Base-by-base conservation (phyloP, 2,888 invertebrate genomes). In the Agrypnus murinus region DNA sequence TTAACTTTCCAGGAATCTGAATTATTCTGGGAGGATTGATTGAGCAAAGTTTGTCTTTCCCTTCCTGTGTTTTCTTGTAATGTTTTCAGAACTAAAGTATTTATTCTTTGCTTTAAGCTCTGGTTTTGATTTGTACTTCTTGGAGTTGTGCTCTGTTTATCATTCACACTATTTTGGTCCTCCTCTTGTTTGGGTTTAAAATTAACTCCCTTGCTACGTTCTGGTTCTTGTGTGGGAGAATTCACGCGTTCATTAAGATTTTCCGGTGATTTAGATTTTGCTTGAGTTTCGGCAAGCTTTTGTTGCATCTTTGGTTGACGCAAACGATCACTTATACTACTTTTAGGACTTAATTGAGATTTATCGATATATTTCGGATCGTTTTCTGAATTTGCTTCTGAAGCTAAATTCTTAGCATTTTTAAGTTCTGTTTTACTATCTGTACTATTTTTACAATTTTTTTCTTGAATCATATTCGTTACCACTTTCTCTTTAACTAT, bases 1-100 rank as follows among this genome's bases (percentile, higher is more conserved):
- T 92, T 93, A 38, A 92, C 89, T 82, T 94, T 92, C 94, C 95
- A 94, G 0, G 92, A 91, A 79, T 95, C 93, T 90, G 79, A 83
- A 40, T 75, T 74, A 59, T 67, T 75, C 25, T 74, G 71, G 15
- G 81, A 79, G 15, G 25, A 3, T 63, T 84, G 84, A 67, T 82
- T 85, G 57, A 84, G 75, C 72, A 85, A 76, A 34, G 75, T 81
- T 60, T 84, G 88, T 10, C 88, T 86, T 40, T 91, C 91, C 59
- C 88, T 86, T 34, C 90, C 91, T 0, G 90, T 93, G 83, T 96
- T 97, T 82, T 96, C 95, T 48, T 96, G 96, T 72, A 96, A 87
- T 59, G 96, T 96, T 83, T 95, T 95, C 82, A 96, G 92, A 1
- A 97, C 93, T 81, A 96, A 90, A 69, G 90, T 94, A 85, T 95